phyloP scores from a whole-genome alignment of 2,888 invertebrate species.

The Drosophila hamatofila region DNA sequence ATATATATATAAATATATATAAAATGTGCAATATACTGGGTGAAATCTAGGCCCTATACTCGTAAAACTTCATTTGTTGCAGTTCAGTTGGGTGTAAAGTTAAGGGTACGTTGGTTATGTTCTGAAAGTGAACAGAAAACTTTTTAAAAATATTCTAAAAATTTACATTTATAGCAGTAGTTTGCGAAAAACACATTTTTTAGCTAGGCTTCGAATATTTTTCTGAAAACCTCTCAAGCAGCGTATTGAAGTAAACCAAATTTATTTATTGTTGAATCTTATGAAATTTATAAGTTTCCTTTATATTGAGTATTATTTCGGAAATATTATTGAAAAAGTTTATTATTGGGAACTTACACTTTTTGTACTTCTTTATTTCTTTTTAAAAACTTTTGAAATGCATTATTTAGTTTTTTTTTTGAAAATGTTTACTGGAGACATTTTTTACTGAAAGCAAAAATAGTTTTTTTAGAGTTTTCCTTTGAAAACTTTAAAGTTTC shows the following conservation, averaged over 20 bases:
- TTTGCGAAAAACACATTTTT: too few species aligned
- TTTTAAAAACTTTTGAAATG: not conserved
- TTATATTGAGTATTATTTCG: too few species aligned
- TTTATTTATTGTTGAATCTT: too few species aligned
- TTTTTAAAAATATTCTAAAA: not conserved
- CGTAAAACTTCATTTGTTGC: constrained; percentile 34
- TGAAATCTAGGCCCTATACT: constrained; percentile 52
- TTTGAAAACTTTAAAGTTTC: not conserved
- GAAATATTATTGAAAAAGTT: too few species aligned
- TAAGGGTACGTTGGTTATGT: constrained; percentile 13
- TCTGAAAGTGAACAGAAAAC: not conserved
- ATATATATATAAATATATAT: not conserved
- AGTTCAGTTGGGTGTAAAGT: constrained; percentile 10
- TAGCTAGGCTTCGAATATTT: too few species aligned
- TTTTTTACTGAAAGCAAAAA: too few species aligned
- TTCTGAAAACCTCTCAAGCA: too few species aligned
- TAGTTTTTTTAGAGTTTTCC: not conserved
- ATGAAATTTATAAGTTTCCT: too few species aligned
- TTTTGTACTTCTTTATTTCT: too few species aligned
- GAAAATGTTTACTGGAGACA: too few species aligned
- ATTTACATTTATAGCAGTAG: not conserved
- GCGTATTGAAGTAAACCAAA: too few species aligned
- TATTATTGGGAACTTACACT: too few species aligned
- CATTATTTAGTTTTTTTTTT: not conserved
- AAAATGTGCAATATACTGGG: constrained; percentile 8